These are phyloP conservation scores for Melanocharis versteri DNA, from an alignment of 2,113 vertebrate genomes.

Conservation along the genomic window DNA sequence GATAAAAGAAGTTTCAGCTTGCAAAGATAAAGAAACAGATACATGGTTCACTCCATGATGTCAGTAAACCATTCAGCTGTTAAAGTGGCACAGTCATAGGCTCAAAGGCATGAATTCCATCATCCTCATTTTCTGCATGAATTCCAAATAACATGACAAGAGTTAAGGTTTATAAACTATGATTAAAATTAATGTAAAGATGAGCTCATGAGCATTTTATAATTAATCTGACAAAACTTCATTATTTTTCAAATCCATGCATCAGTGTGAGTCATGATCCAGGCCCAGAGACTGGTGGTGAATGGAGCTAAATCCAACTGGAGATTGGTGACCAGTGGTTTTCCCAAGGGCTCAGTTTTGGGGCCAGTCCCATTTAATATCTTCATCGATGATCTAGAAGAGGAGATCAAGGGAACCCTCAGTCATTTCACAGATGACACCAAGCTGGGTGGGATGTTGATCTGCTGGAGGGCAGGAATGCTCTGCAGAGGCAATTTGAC, in stretches of 20 bases:
- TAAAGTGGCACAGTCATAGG: not conserved
- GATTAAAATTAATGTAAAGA: not conserved
- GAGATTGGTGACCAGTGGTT: not conserved
- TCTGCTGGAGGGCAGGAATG: not conserved
- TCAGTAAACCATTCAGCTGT: not conserved
- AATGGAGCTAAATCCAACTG: not conserved
- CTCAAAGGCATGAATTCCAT: not conserved
- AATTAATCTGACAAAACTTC: not conserved
- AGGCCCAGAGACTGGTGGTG: not conserved
- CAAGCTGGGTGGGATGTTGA: not conserved
- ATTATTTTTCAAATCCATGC: not conserved
- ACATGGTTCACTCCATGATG: not conserved
- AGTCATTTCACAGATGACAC: not conserved
- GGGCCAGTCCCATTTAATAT: not conserved
- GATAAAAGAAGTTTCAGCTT: not conserved
- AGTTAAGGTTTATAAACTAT: not conserved
- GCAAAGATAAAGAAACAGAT: not conserved
- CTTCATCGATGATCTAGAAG: not conserved
- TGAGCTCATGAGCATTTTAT: not conserved
- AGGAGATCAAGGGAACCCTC: rapidly evolving
- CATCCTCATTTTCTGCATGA: not conserved
- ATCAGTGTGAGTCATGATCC: not conserved
- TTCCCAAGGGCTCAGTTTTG: not conserved
- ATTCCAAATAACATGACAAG: not conserved
- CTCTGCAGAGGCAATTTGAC: not conserved